Percentiles rank a stretch among this genome's conserved stretches.
Conservation (phyloP, 2,888 invertebrate genomes). For the Caradrina clavipalpis region DNA sequence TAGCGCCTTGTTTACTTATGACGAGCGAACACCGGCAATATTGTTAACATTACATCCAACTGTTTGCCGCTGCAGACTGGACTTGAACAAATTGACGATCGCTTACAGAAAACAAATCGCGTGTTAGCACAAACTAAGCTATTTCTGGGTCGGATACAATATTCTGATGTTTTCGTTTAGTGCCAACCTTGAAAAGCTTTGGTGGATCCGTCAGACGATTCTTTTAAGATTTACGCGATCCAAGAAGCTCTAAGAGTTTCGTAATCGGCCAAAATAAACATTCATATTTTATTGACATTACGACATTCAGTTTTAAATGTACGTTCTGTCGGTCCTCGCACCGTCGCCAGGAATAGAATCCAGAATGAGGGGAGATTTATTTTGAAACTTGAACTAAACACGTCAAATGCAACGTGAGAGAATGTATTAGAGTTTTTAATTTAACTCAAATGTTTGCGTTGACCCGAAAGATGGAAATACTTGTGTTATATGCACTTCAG, state of each 20-base stretch:
- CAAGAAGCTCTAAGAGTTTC: constrained; percentile 82
- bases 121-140: constrained; percentile 69
- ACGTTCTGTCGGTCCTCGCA: constrained; percentile 73
- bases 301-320: constrained; percentile 84
- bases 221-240: constrained; percentile 84
- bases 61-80: constrained; percentile 66
- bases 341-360: constrained; percentile 81
- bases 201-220: constrained; percentile 81
- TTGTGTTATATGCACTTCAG: constrained; percentile 43
- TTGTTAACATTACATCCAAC: constrained; percentile 68
- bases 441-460: constrained; percentile 49
- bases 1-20: constrained; percentile 67
- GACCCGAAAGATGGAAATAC: constrained; percentile 52
- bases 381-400: constrained; percentile 78
- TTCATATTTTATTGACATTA: constrained; percentile 89
- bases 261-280: constrained; percentile 89
- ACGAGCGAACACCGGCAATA: constrained; percentile 62
- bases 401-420: constrained; percentile 72
- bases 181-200: constrained; percentile 82
- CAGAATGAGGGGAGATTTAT: constrained; percentile 84
- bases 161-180: constrained; percentile 78
- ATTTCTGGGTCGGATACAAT: constrained; percentile 85
- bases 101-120: constrained; percentile 75
- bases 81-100: constrained; percentile 71
- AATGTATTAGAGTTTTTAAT: constrained; percentile 68